Percentiles rank a stretch among this genome's conserved stretches.
These are phyloP conservation scores for Danio tinwini DNA, from an alignment of 2,797 vertebrate genomes.

Conservation along the genomic window DNA sequence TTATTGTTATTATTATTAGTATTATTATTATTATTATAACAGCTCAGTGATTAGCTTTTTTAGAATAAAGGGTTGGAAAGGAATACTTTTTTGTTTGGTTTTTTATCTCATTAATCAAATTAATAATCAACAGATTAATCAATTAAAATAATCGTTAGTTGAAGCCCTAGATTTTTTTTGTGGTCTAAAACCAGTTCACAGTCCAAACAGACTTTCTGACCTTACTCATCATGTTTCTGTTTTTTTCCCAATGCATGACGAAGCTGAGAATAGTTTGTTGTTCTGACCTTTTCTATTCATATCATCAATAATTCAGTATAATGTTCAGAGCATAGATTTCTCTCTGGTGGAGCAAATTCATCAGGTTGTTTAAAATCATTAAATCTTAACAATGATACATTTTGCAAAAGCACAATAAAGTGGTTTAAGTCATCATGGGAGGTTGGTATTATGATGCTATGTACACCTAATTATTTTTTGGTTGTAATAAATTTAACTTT, in stretches of 20 bases:
- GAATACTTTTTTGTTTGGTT: too few species aligned
- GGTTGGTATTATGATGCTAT: background rate
- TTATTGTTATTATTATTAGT: too few species aligned
- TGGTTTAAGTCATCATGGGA: background rate
- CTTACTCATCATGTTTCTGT: slow-evolving; percentile 2
- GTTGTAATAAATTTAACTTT: too few species aligned
- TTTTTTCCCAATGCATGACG: background rate
- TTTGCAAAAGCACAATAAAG: background rate
- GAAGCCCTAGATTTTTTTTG: too few species aligned
- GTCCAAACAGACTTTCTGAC: slow-evolving; percentile 8
- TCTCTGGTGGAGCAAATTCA: slow-evolving; percentile 9
- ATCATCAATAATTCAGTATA: slow-evolving; percentile 31
- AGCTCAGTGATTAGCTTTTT: too few species aligned
- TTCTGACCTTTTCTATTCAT: slow-evolving; percentile 29
- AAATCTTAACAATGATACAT: background rate
- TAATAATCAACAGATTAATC: too few species aligned
- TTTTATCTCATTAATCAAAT: too few species aligned
- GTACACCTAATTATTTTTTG: background rate
- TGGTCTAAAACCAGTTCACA: background rate
- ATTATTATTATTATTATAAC: too few species aligned
- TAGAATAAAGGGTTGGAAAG: too few species aligned
- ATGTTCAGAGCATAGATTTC: background rate
- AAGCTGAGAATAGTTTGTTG: slow-evolving; percentile 30
- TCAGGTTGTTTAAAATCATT: background rate
- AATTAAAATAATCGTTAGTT: too few species aligned